Evolutionary conservation across 2,797 vertebrate species (phyloP), one percentile per base, ranked within the genome.

Genomic region (Enteromius viviparus): DNA sequence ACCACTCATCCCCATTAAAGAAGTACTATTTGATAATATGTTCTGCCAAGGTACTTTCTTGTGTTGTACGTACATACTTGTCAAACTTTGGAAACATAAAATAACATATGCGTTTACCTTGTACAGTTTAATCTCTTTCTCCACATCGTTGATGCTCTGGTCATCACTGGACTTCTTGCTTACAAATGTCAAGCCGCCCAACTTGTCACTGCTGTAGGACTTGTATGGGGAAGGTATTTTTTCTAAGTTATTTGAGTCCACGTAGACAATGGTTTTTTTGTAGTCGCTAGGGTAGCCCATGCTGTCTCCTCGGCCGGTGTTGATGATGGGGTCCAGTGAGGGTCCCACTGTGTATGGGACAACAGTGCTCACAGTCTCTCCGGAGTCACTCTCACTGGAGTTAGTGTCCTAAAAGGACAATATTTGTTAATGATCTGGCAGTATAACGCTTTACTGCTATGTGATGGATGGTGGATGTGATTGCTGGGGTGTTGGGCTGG

Each of bases 281-380:
- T 95, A 94, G 69, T 94, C 93, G 0, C 89, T 86, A 51, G 92
- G 92, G 89, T 91, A 92, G 21, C 89, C 92, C 74, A 94, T 3
- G 89, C 53, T 95, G 93, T 96, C 95, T 0, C 95, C 94, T 0
- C 94, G 92, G 34, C 87, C 92, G 0, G 83, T 34, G 6, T 93
- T 89, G 0, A 88, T 92, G 81, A 91, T 75, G 49, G 90, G 89
- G 0, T 87, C 89, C 7, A 85, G 1, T 9, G 94, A 91, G 82
- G 92, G 77, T 29, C 89, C 93, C 0, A 15, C 6, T 0, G 91
- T 91, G 2, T 85, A 37, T 0, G 93, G 88, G 26, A 84, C 74
- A 2, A 69, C 55, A 0, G 82, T 76, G 49, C 89, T 90, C 77
- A 88, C 89, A 9, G 90, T 83, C 85, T 94, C 93, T 1, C 88